Conservation (phyloP, 2,113 vertebrate species). For the Promerops cafer region DNA sequence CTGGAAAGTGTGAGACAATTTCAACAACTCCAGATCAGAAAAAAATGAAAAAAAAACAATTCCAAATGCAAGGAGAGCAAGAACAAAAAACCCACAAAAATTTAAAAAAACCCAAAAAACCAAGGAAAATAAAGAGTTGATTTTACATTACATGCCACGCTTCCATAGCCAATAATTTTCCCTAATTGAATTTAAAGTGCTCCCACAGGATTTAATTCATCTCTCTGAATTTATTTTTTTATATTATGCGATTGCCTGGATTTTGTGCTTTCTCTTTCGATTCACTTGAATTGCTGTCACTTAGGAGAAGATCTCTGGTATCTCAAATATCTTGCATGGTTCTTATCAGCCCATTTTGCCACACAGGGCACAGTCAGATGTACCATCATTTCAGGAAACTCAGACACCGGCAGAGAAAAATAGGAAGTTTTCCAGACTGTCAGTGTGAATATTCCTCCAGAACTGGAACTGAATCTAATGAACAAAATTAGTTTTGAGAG, state of each 20-base stretch:
- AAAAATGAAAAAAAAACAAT: neutral
- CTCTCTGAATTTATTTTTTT: neutral
- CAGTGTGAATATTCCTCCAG: neutral
- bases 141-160: neutral
- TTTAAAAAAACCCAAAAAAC: neutral
- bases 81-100: neutral
- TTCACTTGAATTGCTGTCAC: neutral
- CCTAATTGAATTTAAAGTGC: neutral
- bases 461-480: constrained; percentile 36
- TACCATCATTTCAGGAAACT: neutral
- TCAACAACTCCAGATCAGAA: fast-evolving
- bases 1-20: neutral
- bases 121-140: fast-evolving
- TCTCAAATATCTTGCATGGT: neutral
- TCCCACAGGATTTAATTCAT: neutral
- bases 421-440: neutral
- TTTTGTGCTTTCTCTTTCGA: neutral
- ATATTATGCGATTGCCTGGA: neutral
- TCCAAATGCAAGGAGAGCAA: neutral
- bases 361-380: neutral
- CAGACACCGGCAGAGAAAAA: neutral
- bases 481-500: neutral
- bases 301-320: neutral
- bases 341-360: neutral
- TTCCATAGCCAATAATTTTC: neutral